phyloP scores from a whole-genome alignment of 2,797 vertebrate species.

The Pteropus rufus region DNA sequence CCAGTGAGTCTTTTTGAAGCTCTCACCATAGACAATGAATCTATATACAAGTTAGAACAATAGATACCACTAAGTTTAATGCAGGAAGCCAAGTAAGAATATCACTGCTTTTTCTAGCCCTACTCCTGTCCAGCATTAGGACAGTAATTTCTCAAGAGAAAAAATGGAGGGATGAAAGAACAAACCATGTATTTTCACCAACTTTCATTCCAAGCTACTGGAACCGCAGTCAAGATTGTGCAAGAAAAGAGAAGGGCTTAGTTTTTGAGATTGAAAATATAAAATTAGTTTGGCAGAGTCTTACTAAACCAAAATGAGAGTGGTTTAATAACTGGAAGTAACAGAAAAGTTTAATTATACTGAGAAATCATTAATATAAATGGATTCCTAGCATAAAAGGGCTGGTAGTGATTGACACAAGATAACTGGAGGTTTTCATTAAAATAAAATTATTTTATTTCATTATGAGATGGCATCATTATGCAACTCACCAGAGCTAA shows the following conservation, averaged over 20 bases:
- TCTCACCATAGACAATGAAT: neutral
- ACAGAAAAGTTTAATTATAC: neutral
- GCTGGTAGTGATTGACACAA: neutral
- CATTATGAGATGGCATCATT: neutral
- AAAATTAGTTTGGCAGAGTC: neutral
- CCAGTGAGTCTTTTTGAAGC: neutral
- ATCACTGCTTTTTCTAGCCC: neutral
- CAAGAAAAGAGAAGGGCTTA: neutral
- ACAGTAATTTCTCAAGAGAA: neutral
- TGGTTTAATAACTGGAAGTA: neutral
- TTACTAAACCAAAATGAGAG: neutral
- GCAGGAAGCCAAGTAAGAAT: neutral
- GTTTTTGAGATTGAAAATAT: neutral
- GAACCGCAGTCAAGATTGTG: neutral
- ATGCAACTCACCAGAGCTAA: neutral
- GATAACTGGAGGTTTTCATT: neutral
- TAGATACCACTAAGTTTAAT: neutral
- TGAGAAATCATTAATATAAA: neutral
- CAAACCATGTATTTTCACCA: neutral
- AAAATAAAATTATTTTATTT: neutral
- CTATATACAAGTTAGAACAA: neutral
- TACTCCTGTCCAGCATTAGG: neutral
- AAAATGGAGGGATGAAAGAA: neutral
- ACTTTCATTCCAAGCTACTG: neutral
- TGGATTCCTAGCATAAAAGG: neutral